phyloP scores from a whole-genome alignment of 1,140 invertebrate genomes.

The Drosophila pallidifrons region DNA sequence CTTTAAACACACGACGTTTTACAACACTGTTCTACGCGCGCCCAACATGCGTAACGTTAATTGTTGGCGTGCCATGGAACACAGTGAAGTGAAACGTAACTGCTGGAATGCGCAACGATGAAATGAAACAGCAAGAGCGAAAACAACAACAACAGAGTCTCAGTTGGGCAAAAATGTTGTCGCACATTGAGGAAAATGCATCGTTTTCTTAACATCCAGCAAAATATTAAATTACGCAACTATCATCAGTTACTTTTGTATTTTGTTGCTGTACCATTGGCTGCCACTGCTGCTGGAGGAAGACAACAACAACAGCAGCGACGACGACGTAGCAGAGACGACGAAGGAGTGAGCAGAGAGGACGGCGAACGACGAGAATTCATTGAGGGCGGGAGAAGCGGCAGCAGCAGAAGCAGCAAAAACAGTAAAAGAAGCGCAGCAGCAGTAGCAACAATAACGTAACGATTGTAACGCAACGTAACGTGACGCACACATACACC shows the following conservation, averaged over 20 bases:
- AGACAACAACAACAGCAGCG: constrained; percentile 52
- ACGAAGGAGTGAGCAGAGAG: constrained; percentile 26
- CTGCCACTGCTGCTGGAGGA: constrained; percentile 75
- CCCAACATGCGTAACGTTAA: constrained; percentile 64
- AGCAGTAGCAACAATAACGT: constrained; percentile 40
- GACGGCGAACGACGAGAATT: constrained; percentile 18
- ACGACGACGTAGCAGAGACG: constrained; percentile 41
- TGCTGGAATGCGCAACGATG: constrained; percentile 48
- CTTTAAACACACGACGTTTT: constrained; percentile 24
- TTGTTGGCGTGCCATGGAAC: constrained; percentile 55
- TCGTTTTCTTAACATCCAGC: constrained; percentile 84
- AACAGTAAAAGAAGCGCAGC: constrained; percentile 6
- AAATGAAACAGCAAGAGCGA: constrained; percentile 37
- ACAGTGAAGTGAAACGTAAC: constrained; percentile 57
- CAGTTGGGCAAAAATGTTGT: constrained; percentile 64
- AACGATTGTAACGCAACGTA: constrained; percentile 46
- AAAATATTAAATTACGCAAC: constrained; percentile 84
- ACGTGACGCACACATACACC: constrained; percentile 50
- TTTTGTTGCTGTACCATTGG: constrained; percentile 68
- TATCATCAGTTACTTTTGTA: constrained; percentile 84
- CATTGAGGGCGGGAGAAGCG: constrained; percentile 32
- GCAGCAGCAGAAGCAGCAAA: constrained; percentile 29
- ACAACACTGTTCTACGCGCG: constrained; percentile 56
- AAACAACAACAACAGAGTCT: constrained; percentile 15
- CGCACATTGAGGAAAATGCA: constrained; percentile 78